These are phyloP conservation scores for Hemiscyllium ocellatum DNA, from an alignment of 2,113 vertebrate genomes.

Conservation along the genomic window DNA sequence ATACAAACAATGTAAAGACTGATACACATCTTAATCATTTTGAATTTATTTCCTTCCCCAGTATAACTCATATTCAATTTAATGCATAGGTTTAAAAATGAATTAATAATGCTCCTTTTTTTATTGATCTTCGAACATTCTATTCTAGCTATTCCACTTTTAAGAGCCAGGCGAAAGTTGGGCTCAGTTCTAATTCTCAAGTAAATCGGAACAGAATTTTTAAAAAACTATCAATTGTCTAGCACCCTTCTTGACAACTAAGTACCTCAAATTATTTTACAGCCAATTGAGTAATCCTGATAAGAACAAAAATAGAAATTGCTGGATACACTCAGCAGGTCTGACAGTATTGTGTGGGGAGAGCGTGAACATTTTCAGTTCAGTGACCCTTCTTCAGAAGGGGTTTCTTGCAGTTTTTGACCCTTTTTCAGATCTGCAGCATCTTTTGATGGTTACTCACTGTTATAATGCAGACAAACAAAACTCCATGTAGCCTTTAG, in stretches of 20 bases:
- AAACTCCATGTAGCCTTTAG: no score
- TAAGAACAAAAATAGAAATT: no score
- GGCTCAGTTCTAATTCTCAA: not conserved
- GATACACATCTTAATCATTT: not conserved
- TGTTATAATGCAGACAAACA: no score
- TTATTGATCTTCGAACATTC: not conserved
- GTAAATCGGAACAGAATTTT: not conserved
- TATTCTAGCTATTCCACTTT: not conserved
- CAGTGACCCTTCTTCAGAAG: no score
- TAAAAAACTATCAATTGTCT: not conserved
- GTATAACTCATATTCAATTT: not conserved
- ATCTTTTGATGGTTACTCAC: no score
- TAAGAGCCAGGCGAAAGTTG: not conserved
- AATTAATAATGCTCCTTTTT: not conserved
- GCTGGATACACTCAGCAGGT: no score
- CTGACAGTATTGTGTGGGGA: no score
- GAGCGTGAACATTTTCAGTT: no score
- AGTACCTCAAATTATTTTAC: not conserved
- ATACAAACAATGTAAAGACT: not conserved
- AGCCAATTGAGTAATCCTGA: no score
- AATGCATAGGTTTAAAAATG: not conserved
- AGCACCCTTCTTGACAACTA: no score
- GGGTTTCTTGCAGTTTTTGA: no score
- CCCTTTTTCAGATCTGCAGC: no score
- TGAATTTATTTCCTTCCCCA: not conserved